Conservation (phyloP, 2,797 vertebrate species). For the Pseudochirops corinnae region DNA sequence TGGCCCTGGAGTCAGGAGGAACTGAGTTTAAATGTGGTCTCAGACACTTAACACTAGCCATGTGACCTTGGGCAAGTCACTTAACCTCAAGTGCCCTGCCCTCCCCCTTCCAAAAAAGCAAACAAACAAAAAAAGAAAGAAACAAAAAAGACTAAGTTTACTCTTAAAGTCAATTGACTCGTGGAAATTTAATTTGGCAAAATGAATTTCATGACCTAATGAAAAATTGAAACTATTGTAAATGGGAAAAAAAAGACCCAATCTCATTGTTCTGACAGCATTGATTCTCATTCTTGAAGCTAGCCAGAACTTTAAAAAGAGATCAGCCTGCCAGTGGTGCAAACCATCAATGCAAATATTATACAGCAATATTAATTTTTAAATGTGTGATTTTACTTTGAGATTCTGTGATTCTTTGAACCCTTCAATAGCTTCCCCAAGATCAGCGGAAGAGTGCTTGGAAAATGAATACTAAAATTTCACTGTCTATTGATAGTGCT, state of each 20-base stretch:
- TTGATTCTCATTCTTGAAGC: slow-evolving; percentile 64
- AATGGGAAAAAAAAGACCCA: slow-evolving; percentile 56
- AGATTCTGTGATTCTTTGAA: not conserved
- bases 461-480: not conserved
- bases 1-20: too few species aligned
- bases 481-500: too few species aligned
- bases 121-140: too few species aligned
- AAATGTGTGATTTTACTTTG: not conserved
- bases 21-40: too few species aligned
- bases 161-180: slow-evolving; percentile 74
- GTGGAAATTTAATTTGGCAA: slow-evolving; percentile 71
- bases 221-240: slow-evolving; percentile 74
- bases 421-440: not conserved
- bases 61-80: too few species aligned
- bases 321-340: slow-evolving; percentile 1
- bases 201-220: slow-evolving; percentile 71
- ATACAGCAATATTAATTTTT: not conserved
- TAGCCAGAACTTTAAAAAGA: slow-evolving; percentile 48
- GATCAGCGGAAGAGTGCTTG: not conserved
- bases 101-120: too few species aligned
- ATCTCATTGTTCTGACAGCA: slow-evolving; percentile 62
- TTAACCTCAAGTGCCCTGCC: too few species aligned
- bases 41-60: too few species aligned
- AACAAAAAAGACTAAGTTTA: slow-evolving; percentile 10
- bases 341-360: not conserved